A percentile compares a stretch with the other conserved stretches of the same genome.
phyloP scores from a whole-genome alignment of 2,797 vertebrate genomes.

The Gobio occitaniae region DNA sequence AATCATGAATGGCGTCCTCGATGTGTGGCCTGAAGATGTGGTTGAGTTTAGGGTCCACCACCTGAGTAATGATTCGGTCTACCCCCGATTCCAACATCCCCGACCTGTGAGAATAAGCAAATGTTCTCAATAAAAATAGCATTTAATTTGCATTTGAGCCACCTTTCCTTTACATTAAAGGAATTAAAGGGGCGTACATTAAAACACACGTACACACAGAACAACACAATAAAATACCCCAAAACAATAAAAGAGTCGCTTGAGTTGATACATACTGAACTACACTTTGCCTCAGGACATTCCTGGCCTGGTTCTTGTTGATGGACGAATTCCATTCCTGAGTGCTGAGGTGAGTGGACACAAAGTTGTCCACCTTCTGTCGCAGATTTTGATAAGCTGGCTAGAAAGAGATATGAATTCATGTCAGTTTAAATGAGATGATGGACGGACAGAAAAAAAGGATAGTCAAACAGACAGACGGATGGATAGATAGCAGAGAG shows the following conservation, averaged over 20 bases:
- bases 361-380: conserved; percentile 98
- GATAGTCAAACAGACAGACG: too few species aligned
- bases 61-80: conserved; percentile 98
- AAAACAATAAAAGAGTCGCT: background rate
- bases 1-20: conserved; percentile 96
- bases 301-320: conserved; percentile 98
- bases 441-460: too few species aligned
- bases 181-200: background rate
- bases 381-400: conserved; percentile 97
- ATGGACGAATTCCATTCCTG: conserved; percentile 96
- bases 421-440: background rate
- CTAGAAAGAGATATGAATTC: conserved; percentile 66
- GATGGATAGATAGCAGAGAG: too few species aligned
- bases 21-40: conserved; percentile 98
- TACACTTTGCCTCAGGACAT: conserved; percentile 92
- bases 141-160: background rate
- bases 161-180: background rate
- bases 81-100: conserved; percentile 98
- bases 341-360: conserved; percentile 92
- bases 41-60: conserved; percentile 98
- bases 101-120: conserved; percentile 80
- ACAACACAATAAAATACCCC: background rate
- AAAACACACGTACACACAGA: background rate
- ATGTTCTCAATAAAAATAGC: background rate
- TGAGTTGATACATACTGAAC: conserved; percentile 86